phyloP scores from a whole-genome alignment of 2,113 vertebrate genomes.

The Candoia aspera region DNA sequence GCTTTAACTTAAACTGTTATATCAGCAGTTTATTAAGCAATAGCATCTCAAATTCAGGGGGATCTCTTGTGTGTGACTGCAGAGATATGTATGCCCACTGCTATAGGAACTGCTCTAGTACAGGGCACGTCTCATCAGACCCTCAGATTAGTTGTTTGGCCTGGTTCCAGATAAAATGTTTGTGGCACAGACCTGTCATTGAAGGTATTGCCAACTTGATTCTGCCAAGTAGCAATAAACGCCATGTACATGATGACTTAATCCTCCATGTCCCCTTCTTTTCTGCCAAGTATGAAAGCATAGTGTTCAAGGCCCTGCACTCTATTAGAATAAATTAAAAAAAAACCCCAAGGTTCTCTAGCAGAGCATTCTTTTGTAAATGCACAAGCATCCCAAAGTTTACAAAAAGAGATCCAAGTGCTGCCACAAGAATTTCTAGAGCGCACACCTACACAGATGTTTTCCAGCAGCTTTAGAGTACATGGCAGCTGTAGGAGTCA shows the following conservation, averaged over 20 bases:
- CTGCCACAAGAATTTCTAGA: neutral
- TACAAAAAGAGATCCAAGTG: slow-evolving; percentile 46
- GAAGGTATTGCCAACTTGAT: slow-evolving; percentile 65
- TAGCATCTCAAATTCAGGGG: neutral
- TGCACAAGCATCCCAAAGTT: rapidly evolving
- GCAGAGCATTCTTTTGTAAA: slow-evolving; percentile 50
- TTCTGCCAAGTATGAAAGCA: slow-evolving; percentile 69
- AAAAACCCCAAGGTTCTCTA: slow-evolving; percentile 4
- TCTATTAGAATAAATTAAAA: neutral
- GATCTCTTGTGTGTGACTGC: neutral
- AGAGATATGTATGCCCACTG: slow-evolving; percentile 43
- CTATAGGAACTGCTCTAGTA: slow-evolving; percentile 64
- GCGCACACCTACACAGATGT: neutral
- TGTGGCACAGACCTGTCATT: slow-evolving; percentile 67
- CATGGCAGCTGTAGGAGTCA: neutral
- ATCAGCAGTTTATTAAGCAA: neutral
- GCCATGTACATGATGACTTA: slow-evolving; percentile 73
- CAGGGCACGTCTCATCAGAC: slow-evolving; percentile 56
- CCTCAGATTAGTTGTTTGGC: slow-evolving; percentile 63
- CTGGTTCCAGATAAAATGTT: slow-evolving; percentile 66
- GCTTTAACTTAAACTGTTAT: neutral
- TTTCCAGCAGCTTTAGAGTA: neutral
- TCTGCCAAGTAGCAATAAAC: slow-evolving; percentile 73
- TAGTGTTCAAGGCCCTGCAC: slow-evolving; percentile 52
- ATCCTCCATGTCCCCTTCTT: slow-evolving; percentile 62